A percentile compares a stretch with the other conserved stretches of the same genome.
phyloP scores from a whole-genome alignment of 2,888 invertebrate species.

The Galeruca laticollis region DNA sequence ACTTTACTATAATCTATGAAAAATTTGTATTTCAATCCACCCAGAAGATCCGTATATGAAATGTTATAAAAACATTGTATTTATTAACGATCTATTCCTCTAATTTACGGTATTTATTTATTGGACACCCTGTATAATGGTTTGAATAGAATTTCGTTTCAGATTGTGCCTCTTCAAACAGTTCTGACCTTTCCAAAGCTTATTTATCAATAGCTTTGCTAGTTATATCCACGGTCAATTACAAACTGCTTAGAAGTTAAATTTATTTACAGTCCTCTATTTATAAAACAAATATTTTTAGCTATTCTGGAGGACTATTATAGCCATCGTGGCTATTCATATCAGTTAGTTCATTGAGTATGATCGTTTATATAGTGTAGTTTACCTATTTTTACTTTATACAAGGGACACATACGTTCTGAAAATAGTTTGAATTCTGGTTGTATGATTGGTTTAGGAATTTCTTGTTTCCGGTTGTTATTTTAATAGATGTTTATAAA shows the following conservation, averaged over 20 bases:
- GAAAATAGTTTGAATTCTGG: not conserved
- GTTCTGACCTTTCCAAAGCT: not conserved
- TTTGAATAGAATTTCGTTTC: not conserved
- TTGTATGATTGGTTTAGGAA: not conserved
- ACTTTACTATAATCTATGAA: too few species aligned
- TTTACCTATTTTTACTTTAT: not conserved
- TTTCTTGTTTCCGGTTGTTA: not conserved
- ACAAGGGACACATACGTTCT: not conserved
- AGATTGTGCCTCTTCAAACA: not conserved
- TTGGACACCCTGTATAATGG: too few species aligned
- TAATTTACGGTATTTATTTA: too few species aligned
- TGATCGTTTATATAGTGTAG: not conserved
- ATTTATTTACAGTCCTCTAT: not conserved
- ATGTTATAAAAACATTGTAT: too few species aligned
- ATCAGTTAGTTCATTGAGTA: not conserved
- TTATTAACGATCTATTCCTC: too few species aligned
- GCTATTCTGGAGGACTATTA: not conserved
- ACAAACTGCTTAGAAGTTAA: not conserved
- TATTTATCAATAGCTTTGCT: not conserved
- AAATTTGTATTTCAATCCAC: too few species aligned
- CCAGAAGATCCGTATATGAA: too few species aligned
- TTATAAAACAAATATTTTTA: not conserved
- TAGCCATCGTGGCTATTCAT: not conserved
- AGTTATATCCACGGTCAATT: not conserved
- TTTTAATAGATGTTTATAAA: not conserved